phyloP scores from a whole-genome alignment of 2,113 vertebrate species.

The Hyperopisus bebe region DNA sequence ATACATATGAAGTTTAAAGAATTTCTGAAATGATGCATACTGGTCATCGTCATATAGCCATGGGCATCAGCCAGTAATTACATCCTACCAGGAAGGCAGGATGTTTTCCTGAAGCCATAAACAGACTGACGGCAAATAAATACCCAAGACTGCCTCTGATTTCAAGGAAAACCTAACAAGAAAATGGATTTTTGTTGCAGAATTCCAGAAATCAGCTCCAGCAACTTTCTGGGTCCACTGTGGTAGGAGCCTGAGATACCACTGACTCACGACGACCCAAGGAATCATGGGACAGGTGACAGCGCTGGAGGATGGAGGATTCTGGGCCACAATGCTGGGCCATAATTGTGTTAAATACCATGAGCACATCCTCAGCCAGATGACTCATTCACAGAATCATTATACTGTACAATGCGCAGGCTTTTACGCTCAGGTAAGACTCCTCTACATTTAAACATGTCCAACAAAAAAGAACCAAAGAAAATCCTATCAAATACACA shows the following conservation, averaged over 20 bases:
- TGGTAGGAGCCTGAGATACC: slow-evolving; percentile 30
- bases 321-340: not conserved
- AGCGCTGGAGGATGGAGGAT: slow-evolving; percentile 44
- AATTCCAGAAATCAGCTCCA: not conserved
- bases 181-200: slow-evolving; percentile 16
- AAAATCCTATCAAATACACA: not conserved
- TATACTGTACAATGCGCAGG: slow-evolving; percentile 23
- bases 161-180: not conserved
- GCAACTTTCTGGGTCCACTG: slow-evolving; percentile 19
- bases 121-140: not conserved
- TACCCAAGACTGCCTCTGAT: not conserved
- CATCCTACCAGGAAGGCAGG: not conserved
- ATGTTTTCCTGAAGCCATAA: not conserved
- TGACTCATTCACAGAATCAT: slow-evolving; percentile 30
- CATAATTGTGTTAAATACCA: slow-evolving; percentile 22
- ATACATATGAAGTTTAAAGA: not conserved
- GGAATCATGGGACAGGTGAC: slow-evolving; percentile 51
- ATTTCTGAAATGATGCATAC: not conserved
- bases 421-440: slow-evolving; percentile 30
- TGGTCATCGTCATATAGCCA: not conserved
- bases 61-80: not conserved
- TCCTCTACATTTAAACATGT: slow-evolving; percentile 30
- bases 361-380: slow-evolving; percentile 24
- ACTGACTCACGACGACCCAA: not conserved
- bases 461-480: slow-evolving; percentile 22